Percentiles rank a stretch among this genome's conserved stretches.
Conservation (phyloP, 30 jellyfish, hydroid and myxozoan species). For the Aurelia aurita complex sp. Pacific region DNA sequence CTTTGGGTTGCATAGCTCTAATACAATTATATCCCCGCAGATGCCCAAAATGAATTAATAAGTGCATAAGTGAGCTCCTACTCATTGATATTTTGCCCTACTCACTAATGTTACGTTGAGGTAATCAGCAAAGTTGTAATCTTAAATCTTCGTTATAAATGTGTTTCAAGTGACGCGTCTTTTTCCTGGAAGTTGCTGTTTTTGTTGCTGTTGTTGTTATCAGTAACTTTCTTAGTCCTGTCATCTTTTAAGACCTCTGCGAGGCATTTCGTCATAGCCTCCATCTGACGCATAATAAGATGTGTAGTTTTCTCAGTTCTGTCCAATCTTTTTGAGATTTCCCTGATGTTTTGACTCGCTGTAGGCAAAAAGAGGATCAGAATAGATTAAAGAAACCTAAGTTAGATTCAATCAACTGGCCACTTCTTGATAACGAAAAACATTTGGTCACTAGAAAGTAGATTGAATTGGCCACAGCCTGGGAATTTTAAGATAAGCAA, state of each 20-base stretch:
- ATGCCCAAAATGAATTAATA: too few relatives aligned
- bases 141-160: slow-evolving; percentile 7
- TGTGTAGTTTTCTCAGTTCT: slow-evolving; percentile 56
- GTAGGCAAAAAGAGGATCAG: not conserved
- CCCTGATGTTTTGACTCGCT: slow-evolving; percentile 52
- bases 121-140: not conserved
- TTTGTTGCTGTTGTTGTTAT: slow-evolving; percentile 7
- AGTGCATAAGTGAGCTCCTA: not conserved
- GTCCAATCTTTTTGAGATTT: slow-evolving; percentile 41
- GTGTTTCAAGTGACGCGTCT: slow-evolving; percentile 28
- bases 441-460: too few relatives aligned
- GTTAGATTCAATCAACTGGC: too few relatives aligned
- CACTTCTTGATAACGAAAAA: too few relatives aligned
- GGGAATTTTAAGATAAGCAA: too few relatives aligned
- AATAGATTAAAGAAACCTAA: too few relatives aligned
- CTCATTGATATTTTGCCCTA: not conserved
- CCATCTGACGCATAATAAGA: slow-evolving; percentile 57
- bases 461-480: too few relatives aligned
- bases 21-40: too few relatives aligned
- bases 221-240: not conserved
- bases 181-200: not conserved
- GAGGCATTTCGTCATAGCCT: slow-evolving; percentile 60
- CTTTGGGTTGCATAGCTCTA: too few relatives aligned
- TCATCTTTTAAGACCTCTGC: slow-evolving; percentile 52
- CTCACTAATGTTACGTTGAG: not conserved